phyloP scores from a whole-genome alignment of 1,140 invertebrate species.

The Phocides pigmalion region DNA sequence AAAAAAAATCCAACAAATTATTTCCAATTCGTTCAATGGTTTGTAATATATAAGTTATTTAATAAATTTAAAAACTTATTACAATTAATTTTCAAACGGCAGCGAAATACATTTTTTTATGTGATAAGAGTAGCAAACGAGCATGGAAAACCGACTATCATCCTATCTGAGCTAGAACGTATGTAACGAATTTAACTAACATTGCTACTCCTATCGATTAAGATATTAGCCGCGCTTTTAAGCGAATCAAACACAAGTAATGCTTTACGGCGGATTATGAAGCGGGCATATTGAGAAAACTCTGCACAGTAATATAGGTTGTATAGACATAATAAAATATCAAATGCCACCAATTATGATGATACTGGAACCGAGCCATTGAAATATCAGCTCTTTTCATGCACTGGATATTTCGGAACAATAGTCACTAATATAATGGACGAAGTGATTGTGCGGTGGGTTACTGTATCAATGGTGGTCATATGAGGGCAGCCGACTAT shows the following conservation, averaged over 20 bases:
- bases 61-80: no score
- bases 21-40: no score
- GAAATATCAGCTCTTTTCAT: slow-evolving; percentile 42
- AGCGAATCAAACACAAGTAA: no score
- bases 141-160: no score
- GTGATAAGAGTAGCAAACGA: not conserved
- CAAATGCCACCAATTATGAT: slow-evolving; percentile 12
- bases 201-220: no score
- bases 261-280: no score
- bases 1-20: not conserved
- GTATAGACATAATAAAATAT: slow-evolving; percentile 2
- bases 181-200: no score
- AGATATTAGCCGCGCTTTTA: no score
- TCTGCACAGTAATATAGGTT: not conserved
- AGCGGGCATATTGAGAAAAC: not conserved
- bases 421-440: slow-evolving; percentile 38
- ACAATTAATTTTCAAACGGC: no score
- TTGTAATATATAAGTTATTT: no score
- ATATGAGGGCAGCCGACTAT: slow-evolving; percentile 26
- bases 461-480: slow-evolving; percentile 31
- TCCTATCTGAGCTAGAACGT: no score
- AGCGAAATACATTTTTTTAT: no score
- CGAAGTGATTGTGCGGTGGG: slow-evolving; percentile 28
- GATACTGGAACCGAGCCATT: slow-evolving; percentile 19
- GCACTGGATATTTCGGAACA: slow-evolving; percentile 51